Conservation (phyloP, 2,888 invertebrate genomes). For the Phyllotreta cruciferae region DNA sequence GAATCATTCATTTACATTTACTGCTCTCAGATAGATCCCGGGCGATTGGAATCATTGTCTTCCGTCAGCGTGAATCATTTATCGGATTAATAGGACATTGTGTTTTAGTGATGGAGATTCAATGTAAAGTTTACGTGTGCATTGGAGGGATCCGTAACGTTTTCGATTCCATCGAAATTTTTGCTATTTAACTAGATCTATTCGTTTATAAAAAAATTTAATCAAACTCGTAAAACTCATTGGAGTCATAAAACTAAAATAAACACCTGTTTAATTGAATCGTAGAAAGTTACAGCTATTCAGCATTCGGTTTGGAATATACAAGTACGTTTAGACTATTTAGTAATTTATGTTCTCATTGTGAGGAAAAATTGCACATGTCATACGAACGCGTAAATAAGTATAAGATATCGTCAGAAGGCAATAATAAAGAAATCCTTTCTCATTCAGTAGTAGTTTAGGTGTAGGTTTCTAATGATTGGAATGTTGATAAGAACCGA, state of each 20-base stretch:
- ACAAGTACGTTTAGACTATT: conserved; percentile 17
- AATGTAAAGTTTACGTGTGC: conserved; percentile 17
- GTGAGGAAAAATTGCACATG: conserved; percentile 22
- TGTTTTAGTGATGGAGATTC: conserved; percentile 22
- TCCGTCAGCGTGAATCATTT: conserved; percentile 37
- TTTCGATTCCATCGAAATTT: too few relatives aligned
- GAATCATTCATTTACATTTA: conserved; percentile 55
- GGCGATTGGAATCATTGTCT: conserved; percentile 39
- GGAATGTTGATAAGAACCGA: conserved; percentile 8
- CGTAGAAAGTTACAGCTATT: conserved; percentile 23
- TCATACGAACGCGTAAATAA: conserved; percentile 27
- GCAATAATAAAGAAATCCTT: conserved; percentile 23
- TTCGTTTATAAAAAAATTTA: too few relatives aligned
- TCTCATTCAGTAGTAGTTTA: conserved; percentile 3
- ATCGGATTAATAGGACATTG: conserved; percentile 35
- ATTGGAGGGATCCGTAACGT: too few relatives aligned
- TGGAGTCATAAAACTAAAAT: too few relatives aligned
- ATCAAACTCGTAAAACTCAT: too few relatives aligned
- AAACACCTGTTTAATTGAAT: background rate
- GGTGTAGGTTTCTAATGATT: conserved; percentile 10
- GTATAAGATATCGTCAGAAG: conserved; percentile 7
- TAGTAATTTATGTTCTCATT: conserved; percentile 25
- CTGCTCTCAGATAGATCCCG: conserved; percentile 45
- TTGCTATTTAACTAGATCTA: too few relatives aligned
- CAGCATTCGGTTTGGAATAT: conserved; percentile 16